phyloP scores from a whole-genome alignment of 2,888 invertebrate genomes.

The Chymomyza amoena region DNA sequence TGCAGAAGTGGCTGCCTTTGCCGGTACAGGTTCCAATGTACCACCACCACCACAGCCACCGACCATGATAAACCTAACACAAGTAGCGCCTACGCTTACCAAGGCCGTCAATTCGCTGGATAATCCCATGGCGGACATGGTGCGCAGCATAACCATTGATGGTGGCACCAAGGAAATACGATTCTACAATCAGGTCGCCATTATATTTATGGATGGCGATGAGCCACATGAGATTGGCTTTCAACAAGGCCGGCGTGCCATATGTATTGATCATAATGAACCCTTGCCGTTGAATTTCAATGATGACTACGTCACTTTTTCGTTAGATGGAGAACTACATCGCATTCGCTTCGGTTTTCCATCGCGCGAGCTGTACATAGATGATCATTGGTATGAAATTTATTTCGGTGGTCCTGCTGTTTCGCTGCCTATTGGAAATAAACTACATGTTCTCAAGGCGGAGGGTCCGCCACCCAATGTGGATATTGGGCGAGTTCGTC shows the following conservation, averaged over 20 bases:
- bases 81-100: conserved; percentile 39
- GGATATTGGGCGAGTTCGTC: conserved; percentile 90
- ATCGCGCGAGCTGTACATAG: conserved; percentile 93
- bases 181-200: conserved; percentile 91
- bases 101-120: conserved; percentile 79
- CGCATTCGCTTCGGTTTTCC: conserved; percentile 94
- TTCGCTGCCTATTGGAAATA: conserved; percentile 88
- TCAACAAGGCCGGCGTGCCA: conserved; percentile 87
- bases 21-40: conserved; percentile 24
- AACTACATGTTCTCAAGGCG: conserved; percentile 88
- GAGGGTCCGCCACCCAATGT: conserved; percentile 97
- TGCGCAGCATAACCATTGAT: conserved; percentile 90
- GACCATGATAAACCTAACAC: conserved; percentile 53
- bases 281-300: conserved; percentile 83
- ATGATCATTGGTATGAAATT: conserved; percentile 93
- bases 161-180: conserved; percentile 87
- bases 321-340: conserved; percentile 86
- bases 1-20: not conserved
- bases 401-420: conserved; percentile 94
- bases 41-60: conserved; percentile 55
- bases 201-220: conserved; percentile 91
- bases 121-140: conserved; percentile 84
- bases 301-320: conserved; percentile 86
- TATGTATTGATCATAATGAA: conserved; percentile 88
- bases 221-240: conserved; percentile 92